Evolutionary conservation across 2,113 vertebrate genomes (phyloP).

Genomic region (Oenanthe oenanthe): DNA sequence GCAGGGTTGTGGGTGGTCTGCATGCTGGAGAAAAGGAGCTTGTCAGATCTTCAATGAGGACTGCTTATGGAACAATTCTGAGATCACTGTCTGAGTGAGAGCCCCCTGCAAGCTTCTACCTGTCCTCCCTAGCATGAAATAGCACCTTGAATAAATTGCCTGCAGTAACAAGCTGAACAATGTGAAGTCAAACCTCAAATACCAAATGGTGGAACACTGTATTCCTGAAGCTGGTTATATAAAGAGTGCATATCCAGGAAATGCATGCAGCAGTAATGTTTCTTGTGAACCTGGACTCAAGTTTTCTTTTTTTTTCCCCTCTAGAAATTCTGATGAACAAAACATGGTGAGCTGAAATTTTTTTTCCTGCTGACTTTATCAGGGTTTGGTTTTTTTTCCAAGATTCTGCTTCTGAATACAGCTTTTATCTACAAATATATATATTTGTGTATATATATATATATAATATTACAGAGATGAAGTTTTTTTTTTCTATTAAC

Average conservation of each 20-base stretch:
- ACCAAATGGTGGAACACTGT: neutral
- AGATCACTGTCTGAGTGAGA: slow-evolving; percentile 40
- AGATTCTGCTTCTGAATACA: neutral
- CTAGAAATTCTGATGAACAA: neutral
- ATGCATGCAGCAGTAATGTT: neutral
- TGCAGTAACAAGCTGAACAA: slow-evolving; percentile 48
- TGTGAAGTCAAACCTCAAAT: neutral
- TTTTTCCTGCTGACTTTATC: neutral
- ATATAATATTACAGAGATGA: neutral
- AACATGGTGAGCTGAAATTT: neutral
- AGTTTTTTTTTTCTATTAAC: neutral
- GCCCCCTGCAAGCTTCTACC: slow-evolving; percentile 44
- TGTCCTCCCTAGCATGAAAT: slow-evolving; percentile 18
- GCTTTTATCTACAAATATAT: neutral
- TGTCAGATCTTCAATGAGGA: neutral
- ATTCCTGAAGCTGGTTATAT: neutral
- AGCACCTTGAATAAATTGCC: neutral
- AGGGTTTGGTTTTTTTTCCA: neutral
- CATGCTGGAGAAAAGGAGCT: neutral
- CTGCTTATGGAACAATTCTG: neutral
- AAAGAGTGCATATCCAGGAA: neutral
- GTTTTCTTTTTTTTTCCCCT: neutral
- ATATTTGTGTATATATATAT: too few relatives aligned
- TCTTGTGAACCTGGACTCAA: neutral
- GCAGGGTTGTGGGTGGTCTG: slow-evolving; percentile 17